These are phyloP conservation scores for Acanthurus tractus DNA, from an alignment of 2,797 vertebrate genomes.

Conservation along the genomic window DNA sequence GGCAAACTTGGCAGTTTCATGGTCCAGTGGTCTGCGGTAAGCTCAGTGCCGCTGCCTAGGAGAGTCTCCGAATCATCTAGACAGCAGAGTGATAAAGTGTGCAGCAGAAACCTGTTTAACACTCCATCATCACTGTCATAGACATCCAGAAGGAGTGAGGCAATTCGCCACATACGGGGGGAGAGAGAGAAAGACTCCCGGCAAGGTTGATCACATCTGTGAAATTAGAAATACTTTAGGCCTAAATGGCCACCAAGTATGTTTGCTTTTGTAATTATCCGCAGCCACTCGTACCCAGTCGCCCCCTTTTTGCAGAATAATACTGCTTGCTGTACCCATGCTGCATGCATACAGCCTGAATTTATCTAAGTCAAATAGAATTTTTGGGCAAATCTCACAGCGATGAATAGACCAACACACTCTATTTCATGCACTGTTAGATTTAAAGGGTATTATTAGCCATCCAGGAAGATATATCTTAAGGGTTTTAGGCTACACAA, in stretches of 20 bases:
- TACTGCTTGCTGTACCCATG: constrained; percentile 37
- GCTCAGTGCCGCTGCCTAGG: constrained; percentile 34
- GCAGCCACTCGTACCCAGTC: constrained; percentile 47
- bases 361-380: constrained; percentile 76
- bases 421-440: constrained; percentile 82
- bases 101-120: constrained; percentile 72
- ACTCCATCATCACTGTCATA: constrained; percentile 75
- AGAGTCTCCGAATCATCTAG: constrained; percentile 61
- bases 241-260: constrained; percentile 71
- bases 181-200: constrained; percentile 55
- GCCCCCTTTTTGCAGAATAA: constrained; percentile 43
- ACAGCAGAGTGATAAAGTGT: constrained; percentile 71
- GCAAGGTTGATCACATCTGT: constrained; percentile 82
- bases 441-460: constrained; percentile 67
- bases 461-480: constrained; percentile 68
- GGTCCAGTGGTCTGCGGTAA: constrained; percentile 63
- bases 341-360: constrained; percentile 54
- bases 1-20: constrained; percentile 74
- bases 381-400: constrained; percentile 69
- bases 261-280: constrained; percentile 81
- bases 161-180: constrained; percentile 43
- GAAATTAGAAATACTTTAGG: constrained; percentile 84
- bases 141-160: constrained; percentile 61
- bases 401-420: constrained; percentile 76
- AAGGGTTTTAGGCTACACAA: constrained; percentile 63